Evolutionary conservation across 2,888 invertebrate species (phyloP).

Genomic region (Melikaiella ostensackeni): DNA sequence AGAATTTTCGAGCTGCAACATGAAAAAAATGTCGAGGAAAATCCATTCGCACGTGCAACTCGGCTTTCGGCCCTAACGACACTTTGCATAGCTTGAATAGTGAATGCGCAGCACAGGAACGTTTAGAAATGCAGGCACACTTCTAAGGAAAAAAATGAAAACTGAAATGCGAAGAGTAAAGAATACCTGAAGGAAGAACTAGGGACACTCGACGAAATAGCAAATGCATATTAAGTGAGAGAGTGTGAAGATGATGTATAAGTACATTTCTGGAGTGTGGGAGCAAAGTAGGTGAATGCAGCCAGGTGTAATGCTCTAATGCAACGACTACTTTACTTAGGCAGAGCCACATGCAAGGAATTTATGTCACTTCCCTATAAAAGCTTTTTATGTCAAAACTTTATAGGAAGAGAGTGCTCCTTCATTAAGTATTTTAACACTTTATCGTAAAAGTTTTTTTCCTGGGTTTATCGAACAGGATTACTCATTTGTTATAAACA

Average conservation of each 20-base stretch:
- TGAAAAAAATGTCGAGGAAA: slow-evolving; percentile 32
- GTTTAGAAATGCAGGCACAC: slow-evolving; percentile 53
- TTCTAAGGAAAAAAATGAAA: slow-evolving; percentile 41
- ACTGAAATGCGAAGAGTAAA: slow-evolving; percentile 25
- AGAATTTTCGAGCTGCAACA: slow-evolving; percentile 40
- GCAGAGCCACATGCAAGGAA: neutral
- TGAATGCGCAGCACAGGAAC: slow-evolving; percentile 62
- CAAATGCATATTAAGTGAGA: slow-evolving; percentile 34
- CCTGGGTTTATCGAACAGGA: too few relatives aligned
- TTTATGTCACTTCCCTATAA: slow-evolving; percentile 33
- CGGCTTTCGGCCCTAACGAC: slow-evolving; percentile 61
- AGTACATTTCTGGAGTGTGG: slow-evolving; percentile 46
- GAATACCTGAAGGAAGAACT: slow-evolving; percentile 40
- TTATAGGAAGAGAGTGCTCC: slow-evolving; percentile 11
- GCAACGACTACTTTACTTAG: slow-evolving; percentile 28
- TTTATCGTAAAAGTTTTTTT: too few relatives aligned
- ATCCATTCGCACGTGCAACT: slow-evolving; percentile 52
- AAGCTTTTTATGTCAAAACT: slow-evolving; percentile 28
- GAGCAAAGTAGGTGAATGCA: slow-evolving; percentile 50
- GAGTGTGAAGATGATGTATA: slow-evolving; percentile 45
- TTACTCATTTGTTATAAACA: too few relatives aligned
- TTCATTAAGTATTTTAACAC: neutral
- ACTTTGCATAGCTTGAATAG: slow-evolving; percentile 63
- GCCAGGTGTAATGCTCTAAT: slow-evolving; percentile 31
- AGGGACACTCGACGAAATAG: slow-evolving; percentile 42